A percentile compares a stretch with the other conserved stretches of the same genome.
phyloP scores from a whole-genome alignment of 1,140 invertebrate genomes.

The Cydia fagiglandana region DNA sequence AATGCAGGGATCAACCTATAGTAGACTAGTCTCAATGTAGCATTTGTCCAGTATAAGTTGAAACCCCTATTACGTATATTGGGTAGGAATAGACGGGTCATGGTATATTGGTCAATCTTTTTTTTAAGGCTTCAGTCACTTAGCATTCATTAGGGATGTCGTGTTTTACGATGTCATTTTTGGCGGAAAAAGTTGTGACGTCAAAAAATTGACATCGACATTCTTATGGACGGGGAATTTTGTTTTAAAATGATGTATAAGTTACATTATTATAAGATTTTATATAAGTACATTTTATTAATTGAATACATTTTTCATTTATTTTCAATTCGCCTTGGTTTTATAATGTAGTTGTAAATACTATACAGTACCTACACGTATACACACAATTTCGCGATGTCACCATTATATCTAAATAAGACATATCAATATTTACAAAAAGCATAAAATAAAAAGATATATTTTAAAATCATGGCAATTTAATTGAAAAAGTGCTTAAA shows the following conservation, averaged over 20 bases:
- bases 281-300: too few species aligned
- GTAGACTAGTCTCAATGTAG: neutral
- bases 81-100: neutral
- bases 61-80: neutral
- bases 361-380: too few species aligned
- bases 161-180: constrained; percentile 24
- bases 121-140: constrained; percentile 6
- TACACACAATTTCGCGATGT: too few species aligned
- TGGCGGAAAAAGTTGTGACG: neutral
- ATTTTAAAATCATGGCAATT: too few species aligned
- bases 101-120: neutral
- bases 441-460: too few species aligned
- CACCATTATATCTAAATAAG: too few species aligned
- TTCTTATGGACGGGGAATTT: neutral
- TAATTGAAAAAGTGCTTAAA: too few species aligned
- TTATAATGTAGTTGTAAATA: too few species aligned
- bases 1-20: neutral
- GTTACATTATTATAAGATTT: neutral
- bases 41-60: neutral
- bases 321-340: too few species aligned
- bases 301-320: too few species aligned
- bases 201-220: constrained; percentile 27
- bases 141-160: constrained; percentile 30
- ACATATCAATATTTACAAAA: too few species aligned
- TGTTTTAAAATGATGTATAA: neutral